Percentiles rank a stretch among this genome's conserved stretches.
Conservation (phyloP, 2,797 vertebrate genomes). For the Falco novaeseelandiae region DNA sequence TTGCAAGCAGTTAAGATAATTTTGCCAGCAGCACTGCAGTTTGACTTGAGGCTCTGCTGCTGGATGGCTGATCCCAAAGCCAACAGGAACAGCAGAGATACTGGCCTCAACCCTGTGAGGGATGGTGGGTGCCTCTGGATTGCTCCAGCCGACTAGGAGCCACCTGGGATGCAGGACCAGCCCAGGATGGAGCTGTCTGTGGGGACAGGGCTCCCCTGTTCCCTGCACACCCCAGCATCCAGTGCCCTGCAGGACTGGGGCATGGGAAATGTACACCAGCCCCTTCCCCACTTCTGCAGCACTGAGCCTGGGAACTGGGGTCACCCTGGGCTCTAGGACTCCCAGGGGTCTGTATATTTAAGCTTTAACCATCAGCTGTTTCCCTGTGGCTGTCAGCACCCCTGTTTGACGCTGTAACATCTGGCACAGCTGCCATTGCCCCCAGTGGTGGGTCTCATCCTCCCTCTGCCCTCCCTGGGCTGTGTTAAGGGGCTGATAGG, state of each 20-base stretch:
- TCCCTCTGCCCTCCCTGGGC: neutral
- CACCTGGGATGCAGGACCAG: accelerated
- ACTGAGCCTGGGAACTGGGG: neutral
- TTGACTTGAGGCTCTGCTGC: neutral
- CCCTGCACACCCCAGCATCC: neutral
- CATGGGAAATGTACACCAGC: accelerated
- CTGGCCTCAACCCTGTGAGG: neutral
- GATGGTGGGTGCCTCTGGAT: neutral
- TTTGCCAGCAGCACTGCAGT: neutral
- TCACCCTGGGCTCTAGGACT: neutral
- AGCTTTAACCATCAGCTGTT: neutral
- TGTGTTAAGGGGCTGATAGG: neutral
- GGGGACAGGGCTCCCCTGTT: neutral
- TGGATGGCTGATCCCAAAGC: neutral
- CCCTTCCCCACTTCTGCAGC: neutral
- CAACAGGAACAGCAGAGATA: accelerated
- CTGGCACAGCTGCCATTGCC: neutral
- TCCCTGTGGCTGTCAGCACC: neutral
- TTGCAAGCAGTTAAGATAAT: constrained; percentile 3
- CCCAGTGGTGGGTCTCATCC: neutral
- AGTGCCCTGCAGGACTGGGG: neutral
- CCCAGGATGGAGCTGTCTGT: neutral
- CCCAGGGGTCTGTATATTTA: neutral
- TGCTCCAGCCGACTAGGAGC: neutral
- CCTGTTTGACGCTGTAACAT: neutral